phyloP scores from a whole-genome alignment of 1,140 invertebrate species.

The Drosophila willistoni region DNA sequence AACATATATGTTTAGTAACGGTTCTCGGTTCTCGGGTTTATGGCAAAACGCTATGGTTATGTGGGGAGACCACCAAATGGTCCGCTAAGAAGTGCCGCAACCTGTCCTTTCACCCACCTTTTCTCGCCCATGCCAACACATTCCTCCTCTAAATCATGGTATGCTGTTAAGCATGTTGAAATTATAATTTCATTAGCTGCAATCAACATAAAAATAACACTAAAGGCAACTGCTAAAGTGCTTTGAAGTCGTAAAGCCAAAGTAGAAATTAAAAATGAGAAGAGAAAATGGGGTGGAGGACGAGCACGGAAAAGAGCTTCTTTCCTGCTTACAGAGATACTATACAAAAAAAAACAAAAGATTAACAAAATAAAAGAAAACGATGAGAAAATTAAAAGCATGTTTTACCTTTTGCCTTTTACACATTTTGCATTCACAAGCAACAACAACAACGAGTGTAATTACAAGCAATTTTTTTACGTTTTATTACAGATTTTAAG shows the following conservation, averaged over 20 bases:
- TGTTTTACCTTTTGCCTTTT: conserved; percentile 63
- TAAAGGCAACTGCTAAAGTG: conserved; percentile 69
- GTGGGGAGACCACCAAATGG: too few species aligned
- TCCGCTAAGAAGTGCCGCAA: conserved; percentile 44
- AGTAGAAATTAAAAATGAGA: conserved; percentile 66
- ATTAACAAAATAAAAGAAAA: conserved; percentile 20
- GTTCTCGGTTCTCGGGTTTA: conserved; percentile 18
- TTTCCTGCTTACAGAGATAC: background rate
- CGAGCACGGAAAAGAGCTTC: background rate
- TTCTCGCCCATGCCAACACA: background rate
- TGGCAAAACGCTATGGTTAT: conserved; percentile 26
- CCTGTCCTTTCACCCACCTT: conserved; percentile 9
- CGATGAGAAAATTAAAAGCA: conserved; percentile 65
- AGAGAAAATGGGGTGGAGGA: background rate
- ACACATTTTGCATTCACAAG: conserved; percentile 56
- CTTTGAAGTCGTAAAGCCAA: conserved; percentile 75
- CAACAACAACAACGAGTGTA: conserved; percentile 55
- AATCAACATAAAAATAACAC: conserved; percentile 81
- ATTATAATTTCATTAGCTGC: conserved; percentile 81
- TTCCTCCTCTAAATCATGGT: conserved; percentile 38
- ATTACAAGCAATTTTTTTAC: conserved; percentile 80
- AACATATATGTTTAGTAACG: conserved; percentile 27
- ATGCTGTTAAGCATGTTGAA: conserved; percentile 59
- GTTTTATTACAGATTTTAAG: conserved; percentile 81
- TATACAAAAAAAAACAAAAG: conserved; percentile 25